Evolutionary conservation across 2,797 vertebrate species (phyloP).

Genomic region (Zalophus californianus): DNA sequence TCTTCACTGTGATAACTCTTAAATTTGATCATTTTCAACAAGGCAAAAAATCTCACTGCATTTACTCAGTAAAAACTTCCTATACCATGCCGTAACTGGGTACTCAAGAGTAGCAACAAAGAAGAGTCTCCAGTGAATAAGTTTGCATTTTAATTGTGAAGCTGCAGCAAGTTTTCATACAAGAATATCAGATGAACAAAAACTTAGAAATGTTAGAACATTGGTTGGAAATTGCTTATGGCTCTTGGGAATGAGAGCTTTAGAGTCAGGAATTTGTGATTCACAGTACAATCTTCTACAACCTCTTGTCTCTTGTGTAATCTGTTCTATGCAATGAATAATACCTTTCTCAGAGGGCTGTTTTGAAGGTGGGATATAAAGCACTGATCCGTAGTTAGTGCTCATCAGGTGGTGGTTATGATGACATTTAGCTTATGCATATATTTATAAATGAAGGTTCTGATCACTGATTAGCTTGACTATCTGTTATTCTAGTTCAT

Average conservation of each 20-base stretch:
- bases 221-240: neutral
- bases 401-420: neutral
- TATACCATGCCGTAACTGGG: neutral
- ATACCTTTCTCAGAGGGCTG: neutral
- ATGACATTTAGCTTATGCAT: neutral
- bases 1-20: slow-evolving; percentile 52
- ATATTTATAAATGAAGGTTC: slow-evolving; percentile 7
- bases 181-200: neutral
- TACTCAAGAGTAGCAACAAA: neutral
- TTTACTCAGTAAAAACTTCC: neutral
- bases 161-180: neutral
- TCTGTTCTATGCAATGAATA: neutral
- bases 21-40: slow-evolving; percentile 15
- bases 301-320: neutral
- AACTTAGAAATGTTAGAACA: slow-evolving; percentile 5
- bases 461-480: neutral
- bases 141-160: slow-evolving; percentile 1
- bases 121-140: neutral
- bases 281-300: neutral
- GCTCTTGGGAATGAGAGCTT: neutral
- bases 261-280: neutral
- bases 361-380: neutral
- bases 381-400: neutral
- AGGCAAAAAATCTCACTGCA: neutral
- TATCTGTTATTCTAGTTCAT: neutral